Conservation (phyloP, 1,140 invertebrate species). For the Gonioctena quinquepunctata region DNA sequence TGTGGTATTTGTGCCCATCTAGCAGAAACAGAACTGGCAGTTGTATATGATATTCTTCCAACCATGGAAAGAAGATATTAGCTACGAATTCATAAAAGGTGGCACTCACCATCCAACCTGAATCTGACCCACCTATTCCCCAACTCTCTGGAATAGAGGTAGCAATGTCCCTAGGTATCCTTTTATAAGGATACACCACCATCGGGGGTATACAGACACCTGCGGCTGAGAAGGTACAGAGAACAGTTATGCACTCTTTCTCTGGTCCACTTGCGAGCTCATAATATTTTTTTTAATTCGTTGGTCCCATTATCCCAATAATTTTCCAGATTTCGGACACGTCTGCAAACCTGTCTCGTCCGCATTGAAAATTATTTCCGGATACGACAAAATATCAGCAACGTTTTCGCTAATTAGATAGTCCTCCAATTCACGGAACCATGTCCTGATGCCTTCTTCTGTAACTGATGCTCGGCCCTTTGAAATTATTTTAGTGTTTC, state of each 20-base stretch:
- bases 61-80: conserved; percentile 50
- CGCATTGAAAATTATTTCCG: conserved; percentile 46
- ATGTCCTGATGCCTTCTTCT: background rate
- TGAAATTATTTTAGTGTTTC: background rate
- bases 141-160: conserved; percentile 24
- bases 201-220: conserved; percentile 15
- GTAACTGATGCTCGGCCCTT: background rate
- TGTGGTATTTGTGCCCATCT: conserved; percentile 55
- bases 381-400: conserved; percentile 14
- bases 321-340: conserved; percentile 39
- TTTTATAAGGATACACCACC: conserved; percentile 21
- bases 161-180: conserved; percentile 8
- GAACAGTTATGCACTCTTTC: conserved; percentile 33
- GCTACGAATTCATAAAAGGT: conserved; percentile 56
- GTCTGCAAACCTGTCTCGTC: conserved; percentile 53
- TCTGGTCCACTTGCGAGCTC: conserved; percentile 29
- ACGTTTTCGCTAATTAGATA: background rate
- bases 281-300: conserved; percentile 37
- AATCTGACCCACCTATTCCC: conserved; percentile 48
- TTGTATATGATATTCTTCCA: conserved; percentile 35
- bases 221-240: conserved; percentile 8
- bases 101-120: conserved; percentile 54
- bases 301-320: conserved; percentile 40
- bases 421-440: background rate
- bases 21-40: conserved; percentile 53